Evolutionary conservation across 2,113 vertebrate species (phyloP).

Genomic region (Tringa solitaria): DNA sequence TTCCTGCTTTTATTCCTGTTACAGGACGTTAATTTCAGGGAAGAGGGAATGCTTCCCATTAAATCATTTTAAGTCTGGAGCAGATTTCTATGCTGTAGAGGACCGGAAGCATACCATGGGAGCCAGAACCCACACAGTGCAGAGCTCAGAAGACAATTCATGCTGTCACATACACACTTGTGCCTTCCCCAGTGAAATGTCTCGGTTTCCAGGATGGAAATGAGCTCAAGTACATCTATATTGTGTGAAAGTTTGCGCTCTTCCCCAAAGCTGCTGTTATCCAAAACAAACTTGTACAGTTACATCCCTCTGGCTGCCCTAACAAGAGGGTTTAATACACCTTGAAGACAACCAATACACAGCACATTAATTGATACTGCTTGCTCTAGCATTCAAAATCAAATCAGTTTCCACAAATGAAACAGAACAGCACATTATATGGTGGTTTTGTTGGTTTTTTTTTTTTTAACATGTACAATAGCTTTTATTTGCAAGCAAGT

Average conservation of each 20-base stretch:
- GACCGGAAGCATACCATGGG: not conserved
- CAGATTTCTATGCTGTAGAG: not conserved
- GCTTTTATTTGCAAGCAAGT: not conserved
- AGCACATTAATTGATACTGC: not conserved
- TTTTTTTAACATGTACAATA: not conserved
- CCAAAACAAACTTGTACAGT: not conserved
- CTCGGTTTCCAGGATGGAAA: not conserved
- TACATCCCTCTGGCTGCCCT: no score
- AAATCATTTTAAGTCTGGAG: not conserved
- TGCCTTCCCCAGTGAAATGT: not conserved
- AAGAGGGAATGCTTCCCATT: not conserved
- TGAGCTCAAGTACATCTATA: fast-evolving
- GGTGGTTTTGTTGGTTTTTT: not conserved
- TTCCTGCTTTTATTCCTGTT: not conserved
- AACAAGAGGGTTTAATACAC: not conserved
- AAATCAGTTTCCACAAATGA: not conserved
- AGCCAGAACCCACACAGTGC: not conserved
- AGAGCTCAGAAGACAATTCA: not conserved
- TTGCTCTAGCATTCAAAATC: not conserved
- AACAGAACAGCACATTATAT: not conserved
- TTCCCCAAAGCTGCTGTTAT: not conserved
- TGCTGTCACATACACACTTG: no score
- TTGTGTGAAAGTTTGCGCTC: not conserved
- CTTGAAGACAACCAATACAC: not conserved
- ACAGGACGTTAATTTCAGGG: not conserved